Conservation (phyloP, 2,797 vertebrate genomes). For the Botia kubotai region DNA sequence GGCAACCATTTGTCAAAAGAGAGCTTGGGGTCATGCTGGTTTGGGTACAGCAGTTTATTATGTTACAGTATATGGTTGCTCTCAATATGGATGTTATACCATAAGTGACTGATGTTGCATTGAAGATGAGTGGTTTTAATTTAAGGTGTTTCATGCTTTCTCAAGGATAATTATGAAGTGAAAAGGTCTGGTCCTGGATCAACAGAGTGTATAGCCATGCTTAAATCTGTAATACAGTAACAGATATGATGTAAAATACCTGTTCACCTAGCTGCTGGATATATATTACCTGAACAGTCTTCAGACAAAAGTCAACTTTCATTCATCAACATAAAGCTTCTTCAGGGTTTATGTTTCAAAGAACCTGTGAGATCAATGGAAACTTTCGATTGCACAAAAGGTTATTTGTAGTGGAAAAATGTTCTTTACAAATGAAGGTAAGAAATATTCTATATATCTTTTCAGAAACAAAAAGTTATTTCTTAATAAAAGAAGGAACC, state of each 20-base stretch:
- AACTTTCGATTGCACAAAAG: neutral
- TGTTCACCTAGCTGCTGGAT: too few species aligned
- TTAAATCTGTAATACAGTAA: too few species aligned
- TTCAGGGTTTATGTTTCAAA: neutral
- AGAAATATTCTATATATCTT: neutral
- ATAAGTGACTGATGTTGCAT: neutral
- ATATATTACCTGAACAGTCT: too few species aligned
- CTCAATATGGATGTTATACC: neutral
- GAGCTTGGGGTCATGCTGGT: slow-evolving; percentile 73
- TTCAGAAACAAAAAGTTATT: neutral
- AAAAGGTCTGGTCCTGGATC: too few species aligned
- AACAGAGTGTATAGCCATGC: too few species aligned
- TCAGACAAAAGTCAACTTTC: too few species aligned
- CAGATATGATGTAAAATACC: too few species aligned
- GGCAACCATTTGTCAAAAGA: slow-evolving; percentile 77
- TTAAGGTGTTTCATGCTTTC: too few species aligned
- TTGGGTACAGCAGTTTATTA: slow-evolving; percentile 63
- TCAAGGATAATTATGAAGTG: too few species aligned
- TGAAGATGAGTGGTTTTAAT: neutral
- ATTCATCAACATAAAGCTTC: too few species aligned
- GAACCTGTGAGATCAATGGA: neutral
- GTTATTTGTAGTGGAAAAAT: neutral
- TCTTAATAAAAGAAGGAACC: neutral
- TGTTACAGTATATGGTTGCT: neutral
- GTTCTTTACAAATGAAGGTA: neutral